Evolutionary conservation across 2,797 vertebrate genomes (phyloP), one percentile per base, ranked within the genome.

Genomic region (Amblyraja radiata): DNA sequence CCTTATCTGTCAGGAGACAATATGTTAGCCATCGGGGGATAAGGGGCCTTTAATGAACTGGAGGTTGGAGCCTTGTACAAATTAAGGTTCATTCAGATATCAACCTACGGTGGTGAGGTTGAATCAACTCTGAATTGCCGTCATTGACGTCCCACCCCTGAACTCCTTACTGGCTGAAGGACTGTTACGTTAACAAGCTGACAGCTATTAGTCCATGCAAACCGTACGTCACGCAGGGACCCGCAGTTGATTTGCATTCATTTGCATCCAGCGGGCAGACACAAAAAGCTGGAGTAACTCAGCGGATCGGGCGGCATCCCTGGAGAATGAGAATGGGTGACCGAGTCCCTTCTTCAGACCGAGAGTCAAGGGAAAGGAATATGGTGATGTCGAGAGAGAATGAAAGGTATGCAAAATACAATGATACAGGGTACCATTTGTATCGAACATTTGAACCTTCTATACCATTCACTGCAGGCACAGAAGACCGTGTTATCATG

Each of bases 31-130:
- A 90, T 90, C 88, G 68, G 21, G 73, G 18, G 25, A 32, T 9
- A 90, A 71, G 6, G 88, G 36, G 6, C 6, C 71, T 90, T 90
- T 46, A 65, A 32, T 91, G 88, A 91, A 39, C 88, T 73, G 36
- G 32, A 18, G 71, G 36, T 68, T 39, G 36, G 32, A 63, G 83
- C 54, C 28, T 61, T 90, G 63, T 71, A 23, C 1, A 88, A 91
- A 91, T 13, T 46, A 23, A 65, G 23, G 68, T 46, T 86, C 83
- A 91, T 46, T 46, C n/a, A 86, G 83, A 86, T 86, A n/a, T 86
- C 11, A 73, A 18, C 5, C 88, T 0, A 39, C 32, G 6, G 63
- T 25, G 16, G 63, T 25, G 16, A 73, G 68, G 13, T 28, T 68
- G 88, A 39, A 46, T 73, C 36, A 10, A 18, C 9, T 39, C 7